These are phyloP conservation scores for Anthonomus grandis DNA, from an alignment of 1,140 invertebrate species.

Conservation along the genomic window DNA sequence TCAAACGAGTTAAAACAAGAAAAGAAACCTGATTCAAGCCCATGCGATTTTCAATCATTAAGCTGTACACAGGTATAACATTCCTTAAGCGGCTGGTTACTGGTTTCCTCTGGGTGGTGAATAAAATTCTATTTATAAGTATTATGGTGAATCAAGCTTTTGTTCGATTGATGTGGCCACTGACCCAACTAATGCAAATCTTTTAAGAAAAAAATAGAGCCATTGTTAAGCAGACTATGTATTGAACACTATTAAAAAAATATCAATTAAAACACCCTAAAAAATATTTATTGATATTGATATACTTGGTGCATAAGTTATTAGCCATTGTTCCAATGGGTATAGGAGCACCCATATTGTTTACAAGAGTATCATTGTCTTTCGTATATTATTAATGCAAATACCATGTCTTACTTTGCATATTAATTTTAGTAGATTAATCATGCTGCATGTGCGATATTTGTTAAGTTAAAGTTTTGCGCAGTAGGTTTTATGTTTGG, in stretches of 20 bases:
- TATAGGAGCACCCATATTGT: neutral
- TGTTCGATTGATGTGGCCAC: neutral
- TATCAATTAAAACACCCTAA: neutral
- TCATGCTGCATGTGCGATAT: too few species aligned
- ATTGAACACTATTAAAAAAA: neutral
- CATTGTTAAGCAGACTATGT: too few species aligned
- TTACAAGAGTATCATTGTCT: neutral
- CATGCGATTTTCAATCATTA: conserved; percentile 17
- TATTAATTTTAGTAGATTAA: too few species aligned
- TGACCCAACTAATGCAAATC: too few species aligned
- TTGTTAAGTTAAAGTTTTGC: too few species aligned
- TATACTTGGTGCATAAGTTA: neutral
- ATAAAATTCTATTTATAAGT: conserved; percentile 13
- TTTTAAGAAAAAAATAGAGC: too few species aligned
- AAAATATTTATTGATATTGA: neutral
- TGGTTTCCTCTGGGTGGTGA: neutral
- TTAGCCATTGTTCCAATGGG: neutral
- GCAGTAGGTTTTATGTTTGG: too few species aligned
- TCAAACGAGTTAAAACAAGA: too few species aligned
- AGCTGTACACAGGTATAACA: neutral
- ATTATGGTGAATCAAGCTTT: neutral
- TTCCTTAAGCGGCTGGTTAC: conserved; percentile 5
- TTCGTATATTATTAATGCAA: neutral
- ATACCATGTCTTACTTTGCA: neutral
- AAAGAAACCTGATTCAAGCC: conserved; percentile 10